Conservation (phyloP, 2,888 invertebrate genomes). For the Eupithecia subfuscata region DNA sequence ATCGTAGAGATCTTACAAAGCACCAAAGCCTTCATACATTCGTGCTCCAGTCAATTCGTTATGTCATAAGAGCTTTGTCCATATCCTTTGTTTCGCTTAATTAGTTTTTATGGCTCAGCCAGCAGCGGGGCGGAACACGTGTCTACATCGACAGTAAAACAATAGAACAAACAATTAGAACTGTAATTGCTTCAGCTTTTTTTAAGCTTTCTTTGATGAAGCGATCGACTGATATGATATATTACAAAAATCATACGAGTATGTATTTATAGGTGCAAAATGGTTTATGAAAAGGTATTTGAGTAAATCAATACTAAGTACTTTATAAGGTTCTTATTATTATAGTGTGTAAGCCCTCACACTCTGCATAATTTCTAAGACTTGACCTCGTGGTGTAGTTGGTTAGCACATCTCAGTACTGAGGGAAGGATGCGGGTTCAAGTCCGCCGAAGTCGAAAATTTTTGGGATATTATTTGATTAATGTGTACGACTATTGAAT, state of each 20-base stretch:
- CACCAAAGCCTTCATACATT: not conserved
- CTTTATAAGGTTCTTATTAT: too few relatives aligned
- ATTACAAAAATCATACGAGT: not conserved
- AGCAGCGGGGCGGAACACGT: slow-evolving; percentile 40
- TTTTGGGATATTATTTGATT: too few relatives aligned
- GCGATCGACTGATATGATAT: slow-evolving; percentile 5
- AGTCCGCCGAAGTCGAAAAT: too few relatives aligned
- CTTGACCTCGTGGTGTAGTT: too few relatives aligned
- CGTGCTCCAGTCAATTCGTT: slow-evolving; percentile 49
- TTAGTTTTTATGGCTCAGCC: slow-evolving; percentile 55
- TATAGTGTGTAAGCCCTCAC: too few relatives aligned
- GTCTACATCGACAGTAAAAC: slow-evolving; percentile 35
- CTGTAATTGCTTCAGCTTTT: slow-evolving; percentile 23
- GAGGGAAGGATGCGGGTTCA: too few relatives aligned
- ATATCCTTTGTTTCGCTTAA: slow-evolving; percentile 57
- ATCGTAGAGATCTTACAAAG: not conserved
- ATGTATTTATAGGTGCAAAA: not conserved
- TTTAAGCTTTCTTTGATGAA: slow-evolving; percentile 27
- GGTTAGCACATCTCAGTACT: too few relatives aligned
- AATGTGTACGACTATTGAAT: not conserved
- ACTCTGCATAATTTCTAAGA: too few relatives aligned
- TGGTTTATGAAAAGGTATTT: not conserved
- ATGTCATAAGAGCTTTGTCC: slow-evolving; percentile 48
- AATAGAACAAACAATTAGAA: slow-evolving; percentile 33
- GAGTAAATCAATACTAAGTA: not conserved